A percentile compares a stretch with the other conserved stretches of the same genome.
Evolutionary conservation across 1,140 invertebrate species (phyloP).

Genomic region (Diabrotica virgifera): DNA sequence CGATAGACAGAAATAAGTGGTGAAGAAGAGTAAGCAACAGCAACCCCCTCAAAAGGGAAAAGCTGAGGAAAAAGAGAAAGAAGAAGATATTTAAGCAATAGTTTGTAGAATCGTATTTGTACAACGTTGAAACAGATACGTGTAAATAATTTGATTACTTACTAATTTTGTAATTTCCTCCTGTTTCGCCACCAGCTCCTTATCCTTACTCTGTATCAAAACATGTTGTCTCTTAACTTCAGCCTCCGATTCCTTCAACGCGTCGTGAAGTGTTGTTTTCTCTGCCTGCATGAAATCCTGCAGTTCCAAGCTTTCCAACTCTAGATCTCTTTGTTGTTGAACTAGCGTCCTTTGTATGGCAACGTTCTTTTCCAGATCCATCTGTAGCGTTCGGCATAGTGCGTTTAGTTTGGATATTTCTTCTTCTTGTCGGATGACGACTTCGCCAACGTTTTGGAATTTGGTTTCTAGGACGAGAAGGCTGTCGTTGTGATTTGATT

Average conservation of each 20-base stretch:
- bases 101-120: too few relatives aligned
- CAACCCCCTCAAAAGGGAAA: too few relatives aligned
- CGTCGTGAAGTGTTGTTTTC: conserved; percentile 67
- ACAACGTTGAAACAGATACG: neutral
- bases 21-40: too few relatives aligned
- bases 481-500: conserved; percentile 58
- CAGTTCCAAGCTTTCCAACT: conserved; percentile 68
- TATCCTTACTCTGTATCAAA: conserved; percentile 54
- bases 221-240: conserved; percentile 58
- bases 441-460: conserved; percentile 69
- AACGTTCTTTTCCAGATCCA: conserved; percentile 64
- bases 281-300: conserved; percentile 77
- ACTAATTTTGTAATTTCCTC: conserved; percentile 74
- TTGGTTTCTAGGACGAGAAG: conserved; percentile 71
- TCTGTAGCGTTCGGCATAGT: conserved; percentile 63
- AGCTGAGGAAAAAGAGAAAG: too few relatives aligned
- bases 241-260: conserved; percentile 69
- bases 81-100: too few relatives aligned
- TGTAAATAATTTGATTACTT: neutral
- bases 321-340: conserved; percentile 68
- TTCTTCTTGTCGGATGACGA: conserved; percentile 69
- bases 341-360: conserved; percentile 63
- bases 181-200: conserved; percentile 58
- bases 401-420: conserved; percentile 70
- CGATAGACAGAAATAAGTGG: too few relatives aligned